Evolutionary conservation across 2,113 vertebrate genomes (phyloP), one percentile per base, ranked within the genome.

Genomic region (Sminthopsis crassicaudata): DNA sequence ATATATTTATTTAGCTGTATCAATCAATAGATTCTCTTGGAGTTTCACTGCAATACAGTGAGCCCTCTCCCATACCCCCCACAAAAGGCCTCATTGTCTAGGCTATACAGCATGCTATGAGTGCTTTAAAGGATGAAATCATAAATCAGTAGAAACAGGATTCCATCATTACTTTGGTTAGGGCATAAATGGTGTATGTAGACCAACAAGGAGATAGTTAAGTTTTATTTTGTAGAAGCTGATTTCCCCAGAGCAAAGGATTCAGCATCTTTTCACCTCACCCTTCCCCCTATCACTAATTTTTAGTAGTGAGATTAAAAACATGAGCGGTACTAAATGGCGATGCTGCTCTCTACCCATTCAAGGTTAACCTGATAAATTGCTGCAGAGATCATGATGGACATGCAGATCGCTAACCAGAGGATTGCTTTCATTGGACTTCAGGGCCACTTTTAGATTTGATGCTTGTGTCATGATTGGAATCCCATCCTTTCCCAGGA

Each of bases 81-180:
- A 48, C 94, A 89, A 95, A 96, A 94, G 46, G 24, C 60, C 22
- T 55, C 46, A 52, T 90, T 94, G 93, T 90, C 67, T 67, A 90
- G 52, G 53, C 50, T 12, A 42, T 90, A 93, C 96, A 94, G 48
- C 1, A 95, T 2, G 51, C 23, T 84, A 3, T 46, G 3, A 96
- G 76, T 89, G 89, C 3, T 22, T 92, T 93, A 93, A 92, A 96
- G 89, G 50, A 93, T 51, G 92, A 93, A 94, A 8, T 67, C 92
- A 95, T 51, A 94, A 94, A 92, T 89, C 93, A 94, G 25, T 67
- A 84, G 30, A 94, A 95, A 89, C 92, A 94, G 11, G 23, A 16
- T 24, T 95, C 92, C 50, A 93, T 95, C 92, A 60, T 93, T 93
- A 88, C 23, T 6, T 93, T 91, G 54, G 25, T 90, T 53, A 93